Conservation (phyloP, 2,113 vertebrate genomes). For the Engystomops pustulosus region DNA sequence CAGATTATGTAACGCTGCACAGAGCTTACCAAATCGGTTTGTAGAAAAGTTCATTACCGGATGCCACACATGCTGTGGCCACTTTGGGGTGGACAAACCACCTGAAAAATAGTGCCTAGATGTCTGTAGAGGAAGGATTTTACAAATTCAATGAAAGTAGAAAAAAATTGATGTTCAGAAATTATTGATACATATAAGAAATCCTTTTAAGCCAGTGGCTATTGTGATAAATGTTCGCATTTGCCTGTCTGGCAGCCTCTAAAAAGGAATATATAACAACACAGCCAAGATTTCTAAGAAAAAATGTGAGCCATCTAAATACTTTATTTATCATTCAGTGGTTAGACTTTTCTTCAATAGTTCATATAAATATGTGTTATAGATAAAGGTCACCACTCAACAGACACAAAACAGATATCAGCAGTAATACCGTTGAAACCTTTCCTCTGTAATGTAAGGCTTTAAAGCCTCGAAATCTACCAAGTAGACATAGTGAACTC, state of each 20-base stretch:
- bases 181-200: not conserved
- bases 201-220: conserved; percentile 2
- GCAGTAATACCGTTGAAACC: not conserved
- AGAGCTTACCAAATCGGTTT: too few relatives aligned
- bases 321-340: conserved; percentile 18
- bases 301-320: not conserved
- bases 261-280: not conserved
- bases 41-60: too few relatives aligned
- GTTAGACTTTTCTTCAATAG: not conserved
- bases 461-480: not conserved
- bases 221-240: not conserved
- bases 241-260: conserved; percentile 4
- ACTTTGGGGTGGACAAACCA: too few relatives aligned
- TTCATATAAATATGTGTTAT: conserved; percentile 22
- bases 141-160: not conserved
- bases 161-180: not conserved
- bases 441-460: not conserved
- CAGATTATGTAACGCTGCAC: too few relatives aligned
- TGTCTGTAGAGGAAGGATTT: not conserved
- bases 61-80: too few relatives aligned
- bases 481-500: not conserved
- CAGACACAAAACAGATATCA: conserved; percentile 29
- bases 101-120: too few relatives aligned
- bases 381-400: not conserved
- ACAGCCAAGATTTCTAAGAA: not conserved